Conservation (phyloP, 1,140 invertebrate species). For the Panagrolaimus sp. region DNA sequence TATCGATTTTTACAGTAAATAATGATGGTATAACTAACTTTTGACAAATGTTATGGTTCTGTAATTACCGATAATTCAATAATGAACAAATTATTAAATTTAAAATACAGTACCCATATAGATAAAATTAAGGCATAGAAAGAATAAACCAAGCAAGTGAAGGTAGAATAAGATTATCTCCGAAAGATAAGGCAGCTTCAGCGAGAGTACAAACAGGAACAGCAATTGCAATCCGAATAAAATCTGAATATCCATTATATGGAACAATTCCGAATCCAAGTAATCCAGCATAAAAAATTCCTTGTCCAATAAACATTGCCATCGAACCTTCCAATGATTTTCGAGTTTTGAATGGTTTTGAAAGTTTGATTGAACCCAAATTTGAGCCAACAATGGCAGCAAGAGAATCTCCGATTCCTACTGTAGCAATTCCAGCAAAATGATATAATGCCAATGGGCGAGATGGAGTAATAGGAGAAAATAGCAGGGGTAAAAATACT, state of each 20-base stretch:
- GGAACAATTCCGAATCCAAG: conserved; percentile 14
- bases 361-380: conserved; percentile 12
- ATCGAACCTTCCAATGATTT: conserved; percentile 45
- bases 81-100: no score
- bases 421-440: conserved; percentile 43
- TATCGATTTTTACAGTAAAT: no score
- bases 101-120: no score
- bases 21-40: no score
- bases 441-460: conserved; percentile 22
- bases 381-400: conserved; percentile 44
- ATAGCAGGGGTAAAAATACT: conserved; percentile 44
- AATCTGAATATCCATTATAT: background rate
- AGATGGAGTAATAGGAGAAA: conserved; percentile 19
- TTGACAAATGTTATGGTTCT: no score
- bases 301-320: conserved; percentile 46
- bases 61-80: no score
- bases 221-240: background rate
- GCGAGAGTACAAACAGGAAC: conserved; percentile 31
- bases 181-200: conserved; percentile 37
- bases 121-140: no score
- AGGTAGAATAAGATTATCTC: conserved; percentile 47
- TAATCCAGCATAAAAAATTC: conserved; percentile 25
- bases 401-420: conserved; percentile 47
- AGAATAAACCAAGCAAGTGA: conserved; percentile 29
- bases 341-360: conserved; percentile 2